phyloP scores from a whole-genome alignment of 2,113 vertebrate genomes.

The Saguinus imperator region DNA sequence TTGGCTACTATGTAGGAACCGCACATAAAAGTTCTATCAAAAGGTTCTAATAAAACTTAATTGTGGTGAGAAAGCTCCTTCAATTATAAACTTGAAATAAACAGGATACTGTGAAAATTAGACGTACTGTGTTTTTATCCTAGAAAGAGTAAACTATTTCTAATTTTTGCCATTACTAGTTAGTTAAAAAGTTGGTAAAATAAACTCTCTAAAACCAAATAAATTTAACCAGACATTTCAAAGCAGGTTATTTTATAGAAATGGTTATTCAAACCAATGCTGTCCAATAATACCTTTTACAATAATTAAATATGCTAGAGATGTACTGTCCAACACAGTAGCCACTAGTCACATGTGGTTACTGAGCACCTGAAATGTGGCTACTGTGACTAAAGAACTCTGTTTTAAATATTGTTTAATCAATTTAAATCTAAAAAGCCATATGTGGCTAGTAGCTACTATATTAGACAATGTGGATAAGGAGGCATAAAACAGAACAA shows the following conservation, averaged over 20 bases:
- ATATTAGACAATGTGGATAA: neutral
- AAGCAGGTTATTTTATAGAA: neutral
- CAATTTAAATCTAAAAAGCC: slow-evolving; percentile 1
- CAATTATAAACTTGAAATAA: slow-evolving; percentile 13
- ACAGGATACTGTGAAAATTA: neutral
- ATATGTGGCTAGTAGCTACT: neutral
- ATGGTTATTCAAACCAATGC: neutral
- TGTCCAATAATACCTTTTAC: slow-evolving; percentile 11
- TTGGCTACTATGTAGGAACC: neutral
- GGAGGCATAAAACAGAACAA: neutral
- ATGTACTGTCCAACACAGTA: neutral
- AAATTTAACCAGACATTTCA: neutral
- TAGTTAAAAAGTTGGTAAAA: neutral
- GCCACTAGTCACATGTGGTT: neutral
- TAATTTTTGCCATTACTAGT: slow-evolving; percentile 37
- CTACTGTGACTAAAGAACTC: neutral
- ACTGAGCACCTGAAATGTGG: neutral
- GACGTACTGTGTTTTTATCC: neutral
- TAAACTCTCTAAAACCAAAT: neutral
- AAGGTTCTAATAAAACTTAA: slow-evolving; percentile 39
- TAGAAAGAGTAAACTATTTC: slow-evolving; percentile 28
- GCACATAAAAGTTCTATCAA: neutral
- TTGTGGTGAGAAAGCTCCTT: neutral
- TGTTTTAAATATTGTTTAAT: slow-evolving; percentile 35
- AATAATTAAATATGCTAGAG: neutral